Evolutionary conservation across 2,888 invertebrate species (phyloP).

Genomic region (Xanthorhoe spadicearia): DNA sequence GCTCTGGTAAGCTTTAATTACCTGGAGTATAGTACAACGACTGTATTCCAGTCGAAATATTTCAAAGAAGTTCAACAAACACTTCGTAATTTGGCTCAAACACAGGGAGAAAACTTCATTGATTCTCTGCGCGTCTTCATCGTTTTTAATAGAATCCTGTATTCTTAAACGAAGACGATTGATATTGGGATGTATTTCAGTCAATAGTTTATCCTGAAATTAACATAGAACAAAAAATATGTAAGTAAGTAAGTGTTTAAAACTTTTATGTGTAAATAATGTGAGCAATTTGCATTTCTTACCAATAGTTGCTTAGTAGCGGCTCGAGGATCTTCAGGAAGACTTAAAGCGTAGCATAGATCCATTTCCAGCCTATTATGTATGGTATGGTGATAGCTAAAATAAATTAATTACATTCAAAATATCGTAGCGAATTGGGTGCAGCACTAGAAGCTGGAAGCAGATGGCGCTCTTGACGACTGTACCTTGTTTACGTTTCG

Average conservation of each 20-base stretch:
- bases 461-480: no score
- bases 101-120: slow-evolving; percentile 68
- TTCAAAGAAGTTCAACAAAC: slow-evolving; percentile 66
- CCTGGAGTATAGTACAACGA: slow-evolving; percentile 58
- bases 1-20: slow-evolving; percentile 36
- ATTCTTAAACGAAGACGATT: slow-evolving; percentile 58
- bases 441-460: no score
- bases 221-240: slow-evolving; percentile 6
- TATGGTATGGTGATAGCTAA: no score
- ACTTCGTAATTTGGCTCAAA: slow-evolving; percentile 75
- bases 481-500: no score
- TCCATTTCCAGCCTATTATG: neutral
- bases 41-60: slow-evolving; percentile 69
- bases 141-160: slow-evolving; percentile 42
- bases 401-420: no score
- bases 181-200: slow-evolving; percentile 62
- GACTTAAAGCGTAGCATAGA: slow-evolving; percentile 31
- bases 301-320: slow-evolving; percentile 68
- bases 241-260: no score
- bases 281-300: slow-evolving; percentile 24
- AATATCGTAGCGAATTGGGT: no score
- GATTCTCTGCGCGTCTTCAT: slow-evolving; percentile 51
- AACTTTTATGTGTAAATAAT: no score
- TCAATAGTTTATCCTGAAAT: slow-evolving; percentile 63
- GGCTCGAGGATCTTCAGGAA: slow-evolving; percentile 52